These are phyloP conservation scores for Pholis gunnellus DNA, from an alignment of 2,113 vertebrate genomes.

Conservation along the genomic window DNA sequence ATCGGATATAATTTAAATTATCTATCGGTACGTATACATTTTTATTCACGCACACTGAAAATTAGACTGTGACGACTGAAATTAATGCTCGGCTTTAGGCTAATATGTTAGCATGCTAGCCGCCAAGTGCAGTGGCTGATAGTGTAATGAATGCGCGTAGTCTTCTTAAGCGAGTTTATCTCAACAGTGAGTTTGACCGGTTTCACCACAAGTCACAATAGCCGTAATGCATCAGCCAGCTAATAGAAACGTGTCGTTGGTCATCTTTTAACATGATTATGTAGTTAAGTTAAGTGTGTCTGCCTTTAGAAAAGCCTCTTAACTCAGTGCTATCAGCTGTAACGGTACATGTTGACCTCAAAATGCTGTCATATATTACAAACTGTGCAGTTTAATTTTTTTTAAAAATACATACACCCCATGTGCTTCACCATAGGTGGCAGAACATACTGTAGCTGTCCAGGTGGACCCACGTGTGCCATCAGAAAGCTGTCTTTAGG, in stretches of 20 bases:
- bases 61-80: background rate
- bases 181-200: background rate
- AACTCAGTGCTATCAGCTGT: background rate
- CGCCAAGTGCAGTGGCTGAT: background rate
- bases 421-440: background rate
- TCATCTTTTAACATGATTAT: background rate
- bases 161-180: background rate
- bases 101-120: slow-evolving; percentile 55
- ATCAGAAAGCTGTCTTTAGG: background rate
- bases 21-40: slow-evolving; percentile 41
- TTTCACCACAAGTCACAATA: background rate
- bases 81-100: background rate
- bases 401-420: background rate
- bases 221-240: background rate
- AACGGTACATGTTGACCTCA: background rate
- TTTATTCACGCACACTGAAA: background rate
- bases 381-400: background rate
- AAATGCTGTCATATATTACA: background rate
- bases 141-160: background rate
- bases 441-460: background rate
- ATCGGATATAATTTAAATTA: background rate
- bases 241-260: background rate
- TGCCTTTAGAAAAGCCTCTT: background rate
- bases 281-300: background rate
- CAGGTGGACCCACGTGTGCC: background rate